Conservation (phyloP, 2,888 invertebrate genomes). For the Vanessa cardui region DNA sequence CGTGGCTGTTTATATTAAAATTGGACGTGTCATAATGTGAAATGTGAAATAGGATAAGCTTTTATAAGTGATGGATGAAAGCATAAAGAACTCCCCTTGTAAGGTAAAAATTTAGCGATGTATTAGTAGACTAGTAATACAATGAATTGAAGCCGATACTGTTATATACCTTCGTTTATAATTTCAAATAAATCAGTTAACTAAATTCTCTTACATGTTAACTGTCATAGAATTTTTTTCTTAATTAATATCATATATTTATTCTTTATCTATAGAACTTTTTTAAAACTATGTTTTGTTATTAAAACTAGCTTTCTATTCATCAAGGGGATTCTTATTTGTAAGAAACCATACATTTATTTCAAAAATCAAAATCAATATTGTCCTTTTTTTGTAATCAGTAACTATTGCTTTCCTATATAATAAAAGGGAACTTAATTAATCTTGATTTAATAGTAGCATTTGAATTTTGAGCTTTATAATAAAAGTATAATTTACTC, state of each 20-base stretch:
- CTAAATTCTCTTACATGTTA: slow-evolving; percentile 12
- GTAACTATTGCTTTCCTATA: slow-evolving; percentile 1
- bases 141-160: slow-evolving; percentile 29
- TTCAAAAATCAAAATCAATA: slow-evolving; percentile 17
- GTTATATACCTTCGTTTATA: slow-evolving; percentile 25
- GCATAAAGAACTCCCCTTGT: slow-evolving; percentile 77
- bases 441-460: background rate
- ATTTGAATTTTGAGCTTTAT: slow-evolving; percentile 4
- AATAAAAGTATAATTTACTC: slow-evolving; percentile 5
- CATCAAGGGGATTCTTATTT: slow-evolving; percentile 44
- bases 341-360: slow-evolving; percentile 34
- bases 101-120: slow-evolving; percentile 73
- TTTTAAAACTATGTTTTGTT: slow-evolving; percentile 28
- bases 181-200: slow-evolving; percentile 21
- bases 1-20: slow-evolving; percentile 62
- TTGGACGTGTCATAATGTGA: slow-evolving; percentile 71
- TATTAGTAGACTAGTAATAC: slow-evolving; percentile 49
- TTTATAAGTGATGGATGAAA: slow-evolving; percentile 76
- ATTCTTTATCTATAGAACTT: slow-evolving; percentile 25
- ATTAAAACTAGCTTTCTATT: slow-evolving; percentile 36
- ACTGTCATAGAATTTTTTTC: background rate
- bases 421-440: background rate
- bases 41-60: slow-evolving; percentile 69
- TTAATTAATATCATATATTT: slow-evolving; percentile 21
- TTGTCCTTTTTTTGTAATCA: slow-evolving; percentile 7